phyloP scores from a whole-genome alignment of 2,113 vertebrate species.

The Penelope pileata region DNA sequence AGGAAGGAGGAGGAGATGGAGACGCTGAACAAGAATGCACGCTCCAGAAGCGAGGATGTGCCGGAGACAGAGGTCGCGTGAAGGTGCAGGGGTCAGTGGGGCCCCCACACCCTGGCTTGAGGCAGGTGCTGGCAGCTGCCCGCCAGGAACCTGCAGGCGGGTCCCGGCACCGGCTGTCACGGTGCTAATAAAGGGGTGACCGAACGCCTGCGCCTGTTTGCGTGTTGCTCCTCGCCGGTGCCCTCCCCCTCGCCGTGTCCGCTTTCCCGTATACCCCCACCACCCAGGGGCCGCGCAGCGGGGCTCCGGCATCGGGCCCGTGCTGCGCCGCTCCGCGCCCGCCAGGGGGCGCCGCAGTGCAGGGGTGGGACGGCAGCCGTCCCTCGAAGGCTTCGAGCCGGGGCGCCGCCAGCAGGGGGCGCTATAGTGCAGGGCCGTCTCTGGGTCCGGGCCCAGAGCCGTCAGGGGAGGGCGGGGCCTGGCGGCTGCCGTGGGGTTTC shows the following conservation, averaged over 20 bases:
- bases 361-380: too few species aligned
- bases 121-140: not conserved
- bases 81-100: not conserved
- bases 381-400: too few species aligned
- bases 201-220: not conserved
- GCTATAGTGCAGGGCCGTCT: too few species aligned
- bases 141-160: conserved; percentile 48
- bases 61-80: conserved; percentile 13
- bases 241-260: not conserved
- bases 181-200: not conserved
- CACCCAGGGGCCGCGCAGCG: too few species aligned
- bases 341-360: not conserved
- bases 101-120: fast-evolving
- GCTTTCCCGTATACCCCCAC: too few species aligned
- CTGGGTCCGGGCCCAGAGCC: too few species aligned
- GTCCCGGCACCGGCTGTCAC: not conserved
- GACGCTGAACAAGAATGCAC: conserved; percentile 19
- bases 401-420: too few species aligned
- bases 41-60: conserved; percentile 13
- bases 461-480: too few species aligned
- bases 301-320: too few species aligned
- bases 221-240: not conserved
- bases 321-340: too few species aligned
- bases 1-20: conserved; percentile 62
- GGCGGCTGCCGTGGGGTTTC: too few species aligned